Base-by-base conservation (phyloP, 2,888 invertebrate genomes). In the Platycnemis pennipes region DNA sequence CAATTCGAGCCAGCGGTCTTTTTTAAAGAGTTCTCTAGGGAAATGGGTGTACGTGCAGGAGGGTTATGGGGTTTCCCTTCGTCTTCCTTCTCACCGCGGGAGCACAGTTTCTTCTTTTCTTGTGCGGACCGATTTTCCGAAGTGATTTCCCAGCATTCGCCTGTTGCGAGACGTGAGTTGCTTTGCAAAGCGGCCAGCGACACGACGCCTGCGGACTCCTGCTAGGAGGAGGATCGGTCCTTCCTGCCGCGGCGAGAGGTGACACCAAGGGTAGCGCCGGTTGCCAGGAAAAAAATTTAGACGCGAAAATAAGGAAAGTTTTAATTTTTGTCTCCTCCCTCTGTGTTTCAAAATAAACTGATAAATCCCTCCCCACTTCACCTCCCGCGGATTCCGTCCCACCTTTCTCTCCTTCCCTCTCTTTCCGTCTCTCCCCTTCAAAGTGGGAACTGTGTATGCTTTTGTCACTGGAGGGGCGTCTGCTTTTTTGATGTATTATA, bases 261-360 rank as follows among this genome's bases (percentile, higher is more conserved):
- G 45, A n/a, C 45, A 44, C 19, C n/a, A 37, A 46, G 45, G 45
- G 19, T 3, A 42, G 44, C 13, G 42, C 19, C 19, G 5, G 87
- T n/a, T 44, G 44, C 44, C 45, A 46, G 46, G 44, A 87, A 87
- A 87, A n/a, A 86, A 87, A 44, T 45, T 11, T 1, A 26, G 26
- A 87, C 45, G 37, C 0, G 77, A 77, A 77, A 77, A 77, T 77
- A 37, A 13, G 77, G 77, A 37, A 11, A 77, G 31, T 37, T 77
- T 77, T 37, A 77, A 13, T 77, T 69, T 69, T 77, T 77, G 11
- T 37, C 1, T 63, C 13, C 37, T 77, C 37, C 77, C 77, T 77
- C 46, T 87, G 44, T 46, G 87, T 46, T 87, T 44, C 46, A 87
- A 87, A 87, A 87, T 87, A n/a, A 87, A 87, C 87, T 46, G 87